Percentiles rank a stretch among this genome's conserved stretches.
These are phyloP conservation scores for Drosophila affinis DNA, from an alignment of 2,888 invertebrate genomes.

Conservation along the genomic window DNA sequence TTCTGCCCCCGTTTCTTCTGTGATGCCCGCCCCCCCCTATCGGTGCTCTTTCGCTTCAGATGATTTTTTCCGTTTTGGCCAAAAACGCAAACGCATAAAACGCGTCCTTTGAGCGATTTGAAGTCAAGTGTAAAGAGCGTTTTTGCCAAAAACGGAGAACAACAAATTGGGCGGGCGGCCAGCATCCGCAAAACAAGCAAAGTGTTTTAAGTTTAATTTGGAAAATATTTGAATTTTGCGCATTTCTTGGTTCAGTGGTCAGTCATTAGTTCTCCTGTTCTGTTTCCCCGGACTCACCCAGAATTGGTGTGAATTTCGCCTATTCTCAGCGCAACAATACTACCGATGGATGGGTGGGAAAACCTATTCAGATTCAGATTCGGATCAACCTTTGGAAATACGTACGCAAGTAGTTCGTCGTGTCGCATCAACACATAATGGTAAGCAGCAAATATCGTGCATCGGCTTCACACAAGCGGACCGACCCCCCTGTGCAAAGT, in stretches of 20 bases:
- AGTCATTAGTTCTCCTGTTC: conserved; percentile 6
- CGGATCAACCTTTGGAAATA: conserved; percentile 33
- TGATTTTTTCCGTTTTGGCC: conserved; percentile 35
- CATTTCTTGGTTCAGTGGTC: conserved; percentile 76
- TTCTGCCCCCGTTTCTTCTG: neutral
- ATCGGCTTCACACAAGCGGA: conserved; percentile 14
- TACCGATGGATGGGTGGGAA: conserved; percentile 51
- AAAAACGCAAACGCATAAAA: conserved; percentile 68
- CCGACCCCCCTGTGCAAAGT: conserved; percentile 9
- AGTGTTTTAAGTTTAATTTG: conserved; percentile 78
- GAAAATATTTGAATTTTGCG: conserved; percentile 79
- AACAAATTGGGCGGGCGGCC: conserved; percentile 30
- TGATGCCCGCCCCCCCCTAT: neutral
- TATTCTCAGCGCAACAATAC: conserved; percentile 21
- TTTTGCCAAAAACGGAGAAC: conserved; percentile 56
- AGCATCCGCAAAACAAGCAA: conserved; percentile 34
- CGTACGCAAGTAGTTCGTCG: conserved; percentile 58
- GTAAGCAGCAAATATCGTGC: too few relatives aligned
- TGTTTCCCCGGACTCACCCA: neutral
- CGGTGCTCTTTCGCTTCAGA: conserved; percentile 12
- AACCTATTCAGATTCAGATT: conserved; percentile 27
- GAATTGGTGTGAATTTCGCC: conserved; percentile 57
- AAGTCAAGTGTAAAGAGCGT: conserved; percentile 80
- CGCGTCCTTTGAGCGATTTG: conserved; percentile 79
- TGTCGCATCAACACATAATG: conserved; percentile 26